Evolutionary conservation across 53 echinoderm and acorn worm genomes (phyloP).

Genomic region (Paracentrotus lividus): DNA sequence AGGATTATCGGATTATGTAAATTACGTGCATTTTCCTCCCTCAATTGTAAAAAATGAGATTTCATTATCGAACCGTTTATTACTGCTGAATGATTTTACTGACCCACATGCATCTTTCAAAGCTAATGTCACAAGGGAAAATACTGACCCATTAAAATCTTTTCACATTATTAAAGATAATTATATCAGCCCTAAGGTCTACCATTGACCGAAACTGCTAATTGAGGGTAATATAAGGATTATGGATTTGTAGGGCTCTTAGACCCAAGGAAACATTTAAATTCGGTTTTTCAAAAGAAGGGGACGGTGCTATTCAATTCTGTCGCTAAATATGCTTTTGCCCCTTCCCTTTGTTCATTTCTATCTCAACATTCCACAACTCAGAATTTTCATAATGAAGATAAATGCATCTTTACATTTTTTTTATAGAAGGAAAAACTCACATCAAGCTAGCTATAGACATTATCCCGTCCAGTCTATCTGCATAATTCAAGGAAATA

Average conservation of each 20-base stretch:
- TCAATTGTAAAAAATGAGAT: neutral
- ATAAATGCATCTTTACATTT: neutral
- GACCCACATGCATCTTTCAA: neutral
- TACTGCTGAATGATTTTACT: neutral
- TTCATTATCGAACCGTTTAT: neutral
- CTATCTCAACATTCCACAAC: neutral
- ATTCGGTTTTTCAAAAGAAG: neutral
- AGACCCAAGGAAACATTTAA: neutral
- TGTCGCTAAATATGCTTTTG: neutral
- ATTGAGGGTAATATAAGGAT: neutral
- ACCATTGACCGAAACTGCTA: neutral
- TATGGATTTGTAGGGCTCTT: constrained; percentile 1
- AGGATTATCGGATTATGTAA: neutral
- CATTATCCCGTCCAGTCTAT: too few species aligned
- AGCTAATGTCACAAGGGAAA: neutral
- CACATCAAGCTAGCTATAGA: neutral
- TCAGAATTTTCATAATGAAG: neutral
- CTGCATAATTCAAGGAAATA: too few species aligned
- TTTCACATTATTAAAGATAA: neutral
- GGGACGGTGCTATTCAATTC: neutral
- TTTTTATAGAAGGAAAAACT: neutral
- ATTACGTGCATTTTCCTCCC: neutral
- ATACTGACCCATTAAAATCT: neutral
- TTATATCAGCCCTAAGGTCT: neutral
- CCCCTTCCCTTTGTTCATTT: neutral